These are phyloP conservation scores for Octonoba sinensis DNA, from an alignment of 2,888 invertebrate genomes.

Conservation along the genomic window DNA sequence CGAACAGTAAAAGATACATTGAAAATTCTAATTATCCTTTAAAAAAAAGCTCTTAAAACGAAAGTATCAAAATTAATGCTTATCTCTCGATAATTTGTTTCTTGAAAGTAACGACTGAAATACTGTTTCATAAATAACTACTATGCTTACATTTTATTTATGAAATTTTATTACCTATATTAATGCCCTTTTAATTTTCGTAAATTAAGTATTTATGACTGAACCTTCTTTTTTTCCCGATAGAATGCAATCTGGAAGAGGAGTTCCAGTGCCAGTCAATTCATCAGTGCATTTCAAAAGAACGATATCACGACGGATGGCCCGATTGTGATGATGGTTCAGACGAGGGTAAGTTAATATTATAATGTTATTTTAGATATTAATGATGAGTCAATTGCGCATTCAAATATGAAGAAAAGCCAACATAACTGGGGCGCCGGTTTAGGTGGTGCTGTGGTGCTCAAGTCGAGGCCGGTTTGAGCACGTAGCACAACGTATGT, in stretches of 20 bases:
- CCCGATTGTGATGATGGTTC: constrained; percentile 70
- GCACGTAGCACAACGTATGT: no score
- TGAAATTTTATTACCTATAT: background rate
- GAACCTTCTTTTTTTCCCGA: constrained; percentile 8
- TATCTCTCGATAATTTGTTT: no score
- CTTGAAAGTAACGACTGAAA: no score
- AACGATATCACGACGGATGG: constrained; percentile 68
- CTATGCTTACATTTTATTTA: background rate
- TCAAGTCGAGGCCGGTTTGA: no score
- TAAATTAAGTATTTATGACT: background rate
- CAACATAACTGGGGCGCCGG: no score
- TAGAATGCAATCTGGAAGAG: constrained; percentile 61
- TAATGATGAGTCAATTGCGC: no score
- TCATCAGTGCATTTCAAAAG: constrained; percentile 67
- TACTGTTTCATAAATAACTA: no score
- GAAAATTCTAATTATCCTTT: background rate
- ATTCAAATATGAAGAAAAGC: no score
- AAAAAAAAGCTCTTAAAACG: background rate
- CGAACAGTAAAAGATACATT: background rate
- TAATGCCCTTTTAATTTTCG: background rate
- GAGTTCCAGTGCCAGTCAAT: constrained; percentile 65
- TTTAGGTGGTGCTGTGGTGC: no score
- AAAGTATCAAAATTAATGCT: background rate
- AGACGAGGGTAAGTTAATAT: constrained; percentile 70
- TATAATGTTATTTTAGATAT: background rate